These are phyloP conservation scores for Champsocephalus esox DNA, from an alignment of 2,797 vertebrate genomes.

Conservation along the genomic window DNA sequence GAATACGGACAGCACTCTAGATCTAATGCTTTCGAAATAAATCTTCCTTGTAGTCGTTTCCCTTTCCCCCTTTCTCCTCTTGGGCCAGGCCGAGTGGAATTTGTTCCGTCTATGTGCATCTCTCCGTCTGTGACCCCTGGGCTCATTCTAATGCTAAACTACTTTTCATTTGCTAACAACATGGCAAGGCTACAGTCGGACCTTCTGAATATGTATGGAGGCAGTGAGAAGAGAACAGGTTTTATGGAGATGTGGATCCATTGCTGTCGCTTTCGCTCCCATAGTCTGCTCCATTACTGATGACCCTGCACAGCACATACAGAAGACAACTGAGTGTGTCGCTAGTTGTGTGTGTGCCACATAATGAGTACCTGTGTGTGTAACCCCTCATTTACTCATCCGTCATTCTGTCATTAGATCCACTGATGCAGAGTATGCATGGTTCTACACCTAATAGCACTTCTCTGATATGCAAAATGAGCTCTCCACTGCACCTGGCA, in stretches of 20 bases:
- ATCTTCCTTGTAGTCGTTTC: slow-evolving; percentile 33
- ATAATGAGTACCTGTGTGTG: slow-evolving; percentile 3
- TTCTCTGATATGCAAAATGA: slow-evolving; percentile 86
- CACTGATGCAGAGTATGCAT: slow-evolving; percentile 74
- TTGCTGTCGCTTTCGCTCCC: slow-evolving; percentile 50
- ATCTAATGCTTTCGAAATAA: slow-evolving; percentile 46
- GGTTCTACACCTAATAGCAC: slow-evolving; percentile 76
- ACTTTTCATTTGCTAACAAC: slow-evolving; percentile 84
- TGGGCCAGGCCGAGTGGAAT: slow-evolving; percentile 61
- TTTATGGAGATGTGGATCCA: slow-evolving; percentile 77
- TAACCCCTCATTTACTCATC: slow-evolving; percentile 71
- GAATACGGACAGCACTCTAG: slow-evolving; percentile 36
- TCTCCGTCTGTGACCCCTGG: slow-evolving; percentile 66
- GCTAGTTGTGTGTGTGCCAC: slow-evolving; percentile 11
- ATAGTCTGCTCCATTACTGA: slow-evolving; percentile 64
- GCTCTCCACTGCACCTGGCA: slow-evolving; percentile 80
- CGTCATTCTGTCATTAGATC: slow-evolving; percentile 80
- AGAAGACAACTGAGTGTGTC: slow-evolving; percentile 30
- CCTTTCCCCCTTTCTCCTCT: slow-evolving; percentile 38
- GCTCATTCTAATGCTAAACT: slow-evolving; percentile 84
- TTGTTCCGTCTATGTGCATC: slow-evolving; percentile 58
- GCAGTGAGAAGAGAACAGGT: slow-evolving; percentile 59
- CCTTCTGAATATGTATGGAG: slow-evolving; percentile 78
- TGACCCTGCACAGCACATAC: slow-evolving; percentile 57
- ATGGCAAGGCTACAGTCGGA: slow-evolving; percentile 83